Evolutionary conservation across 2,888 invertebrate genomes (phyloP).

Genomic region (Calliphora vomitoria): DNA sequence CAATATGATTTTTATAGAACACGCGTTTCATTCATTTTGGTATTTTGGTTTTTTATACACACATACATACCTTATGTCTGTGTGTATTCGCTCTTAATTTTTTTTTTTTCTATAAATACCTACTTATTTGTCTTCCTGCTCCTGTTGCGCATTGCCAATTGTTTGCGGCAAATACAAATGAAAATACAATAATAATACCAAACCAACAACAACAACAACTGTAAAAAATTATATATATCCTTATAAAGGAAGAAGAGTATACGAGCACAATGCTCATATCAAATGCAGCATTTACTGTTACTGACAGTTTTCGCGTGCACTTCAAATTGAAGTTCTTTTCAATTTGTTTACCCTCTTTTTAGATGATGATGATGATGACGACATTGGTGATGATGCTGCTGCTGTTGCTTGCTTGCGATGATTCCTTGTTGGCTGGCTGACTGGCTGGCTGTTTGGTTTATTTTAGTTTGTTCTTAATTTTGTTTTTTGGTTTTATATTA

Average conservation of each 20-base stretch:
- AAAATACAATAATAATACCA: constrained; percentile 57
- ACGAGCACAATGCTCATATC: constrained; percentile 82
- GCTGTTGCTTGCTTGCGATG: constrained; percentile 6
- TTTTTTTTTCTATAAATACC: constrained; percentile 71
- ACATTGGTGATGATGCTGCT: constrained; percentile 3
- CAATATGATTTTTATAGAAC: constrained; percentile 63
- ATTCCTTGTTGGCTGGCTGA: constrained; percentile 43
- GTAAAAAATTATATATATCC: not conserved
- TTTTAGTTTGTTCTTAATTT: constrained; percentile 36
- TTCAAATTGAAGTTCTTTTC: constrained; percentile 75
- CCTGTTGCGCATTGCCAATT: constrained; percentile 75
- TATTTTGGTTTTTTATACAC: constrained; percentile 55
- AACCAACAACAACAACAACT: constrained; percentile 63
- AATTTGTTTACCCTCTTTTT: constrained; percentile 64
- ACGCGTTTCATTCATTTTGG: constrained; percentile 55
- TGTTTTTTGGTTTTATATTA: constrained; percentile 4
- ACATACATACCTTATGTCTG: not conserved
- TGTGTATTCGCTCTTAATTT: constrained; percentile 19
- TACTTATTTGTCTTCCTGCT: constrained; percentile 70
- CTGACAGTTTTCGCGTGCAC: constrained; percentile 81
- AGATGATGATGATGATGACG: constrained; percentile 26
- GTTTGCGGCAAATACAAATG: constrained; percentile 71
- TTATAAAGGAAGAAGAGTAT: constrained; percentile 48
- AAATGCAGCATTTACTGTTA: constrained; percentile 83
- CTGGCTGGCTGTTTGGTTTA: constrained; percentile 25